phyloP scores from a whole-genome alignment of 2,113 vertebrate genomes.

The Misgurnus anguillicaudatus region DNA sequence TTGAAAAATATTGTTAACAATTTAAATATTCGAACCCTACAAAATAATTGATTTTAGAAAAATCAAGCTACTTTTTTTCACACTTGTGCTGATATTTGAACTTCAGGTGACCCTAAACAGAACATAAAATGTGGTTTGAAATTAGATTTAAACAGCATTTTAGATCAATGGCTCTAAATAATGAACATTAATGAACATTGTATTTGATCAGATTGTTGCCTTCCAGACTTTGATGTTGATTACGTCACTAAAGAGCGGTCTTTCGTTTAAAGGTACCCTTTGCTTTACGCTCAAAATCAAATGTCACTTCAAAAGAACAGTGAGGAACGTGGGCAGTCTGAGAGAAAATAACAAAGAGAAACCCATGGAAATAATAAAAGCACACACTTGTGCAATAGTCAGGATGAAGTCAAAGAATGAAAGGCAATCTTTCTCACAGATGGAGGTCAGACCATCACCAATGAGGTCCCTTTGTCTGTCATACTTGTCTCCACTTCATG shows the following conservation, averaged over 20 bases:
- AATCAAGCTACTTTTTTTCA: not conserved
- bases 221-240: not conserved
- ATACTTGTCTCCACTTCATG: not conserved
- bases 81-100: not conserved
- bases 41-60: too few relatives aligned
- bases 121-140: not conserved
- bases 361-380: conserved; percentile 10
- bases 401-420: conserved; percentile 23
- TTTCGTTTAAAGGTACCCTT: conserved; percentile 12
- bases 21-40: too few relatives aligned
- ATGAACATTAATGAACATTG: not conserved
- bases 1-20: too few relatives aligned
- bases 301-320: conserved; percentile 8
- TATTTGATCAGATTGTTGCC: not conserved
- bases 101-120: not conserved
- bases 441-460: conserved; percentile 30
- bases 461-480: conserved; percentile 2
- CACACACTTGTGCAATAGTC: not conserved
- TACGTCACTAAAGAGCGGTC: not conserved
- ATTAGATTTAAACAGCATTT: not conserved
- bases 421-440: conserved; percentile 16
- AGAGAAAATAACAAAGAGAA: conserved; percentile 17
- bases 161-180: not conserved
- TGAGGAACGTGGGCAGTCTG: not conserved
- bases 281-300: conserved; percentile 11